These are phyloP conservation scores for Megalops cyprinoides DNA, from an alignment of 2,797 vertebrate genomes.

Conservation along the genomic window DNA sequence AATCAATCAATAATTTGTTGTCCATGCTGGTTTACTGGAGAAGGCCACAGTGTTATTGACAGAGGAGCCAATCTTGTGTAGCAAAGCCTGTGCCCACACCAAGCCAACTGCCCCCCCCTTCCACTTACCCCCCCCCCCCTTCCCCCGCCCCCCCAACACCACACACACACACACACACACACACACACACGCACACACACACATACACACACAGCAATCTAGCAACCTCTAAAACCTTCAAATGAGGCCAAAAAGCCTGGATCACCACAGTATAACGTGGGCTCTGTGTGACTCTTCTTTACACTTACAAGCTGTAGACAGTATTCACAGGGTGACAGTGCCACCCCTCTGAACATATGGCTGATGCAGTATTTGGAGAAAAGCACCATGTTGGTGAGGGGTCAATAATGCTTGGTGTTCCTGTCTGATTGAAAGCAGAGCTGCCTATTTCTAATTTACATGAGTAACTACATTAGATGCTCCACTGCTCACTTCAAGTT, in stretches of 20 bases:
- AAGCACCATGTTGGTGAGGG: background rate
- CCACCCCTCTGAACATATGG: background rate
- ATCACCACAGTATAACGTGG: background rate
- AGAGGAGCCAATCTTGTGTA: constrained; percentile 21
- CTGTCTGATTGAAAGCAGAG: background rate
- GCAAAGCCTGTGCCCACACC: no score
- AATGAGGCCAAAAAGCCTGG: background rate
- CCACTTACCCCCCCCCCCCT: background rate
- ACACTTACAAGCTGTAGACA: background rate
- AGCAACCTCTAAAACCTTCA: background rate
- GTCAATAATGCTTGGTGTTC: background rate
- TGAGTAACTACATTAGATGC: background rate
- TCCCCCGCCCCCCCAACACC: background rate
- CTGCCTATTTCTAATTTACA: background rate
- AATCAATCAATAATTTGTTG: constrained; percentile 28
- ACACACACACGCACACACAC: background rate
- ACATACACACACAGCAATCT: background rate
- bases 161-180: no score
- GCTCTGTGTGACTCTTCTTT: background rate
- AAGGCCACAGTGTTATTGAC: constrained; percentile 14
- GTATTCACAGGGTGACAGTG: background rate
- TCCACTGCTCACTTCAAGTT: background rate
- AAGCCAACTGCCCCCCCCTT: no score
- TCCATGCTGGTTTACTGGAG: background rate
- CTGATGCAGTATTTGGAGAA: background rate